Evolutionary conservation across 2,888 invertebrate genomes (phyloP).

Genomic region (Spialia ferax): DNA sequence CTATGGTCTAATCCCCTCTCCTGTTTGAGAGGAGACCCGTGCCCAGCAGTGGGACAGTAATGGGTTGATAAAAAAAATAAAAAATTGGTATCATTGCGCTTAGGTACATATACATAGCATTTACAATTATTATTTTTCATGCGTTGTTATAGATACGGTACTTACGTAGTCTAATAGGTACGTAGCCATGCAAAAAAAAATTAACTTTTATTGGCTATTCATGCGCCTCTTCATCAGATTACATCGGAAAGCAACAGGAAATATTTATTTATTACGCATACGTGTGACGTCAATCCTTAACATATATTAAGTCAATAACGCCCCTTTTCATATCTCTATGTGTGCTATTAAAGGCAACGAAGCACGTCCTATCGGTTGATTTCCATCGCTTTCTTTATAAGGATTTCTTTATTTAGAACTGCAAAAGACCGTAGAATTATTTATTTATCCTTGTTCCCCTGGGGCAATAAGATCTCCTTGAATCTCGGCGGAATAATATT

Average conservation of each 20-base stretch:
- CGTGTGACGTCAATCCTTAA: conserved; percentile 20
- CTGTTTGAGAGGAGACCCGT: too few species aligned
- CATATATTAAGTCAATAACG: conserved; percentile 7
- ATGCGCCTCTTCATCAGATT: too few species aligned
- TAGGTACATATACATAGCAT: too few species aligned
- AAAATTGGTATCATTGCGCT: too few species aligned
- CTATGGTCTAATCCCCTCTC: too few species aligned
- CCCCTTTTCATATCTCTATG: conserved; percentile 13
- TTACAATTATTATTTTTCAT: too few species aligned
- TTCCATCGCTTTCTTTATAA: conserved; percentile 44
- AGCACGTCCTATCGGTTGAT: conserved; percentile 64
- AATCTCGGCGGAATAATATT: conserved; percentile 4
- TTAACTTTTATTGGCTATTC: too few species aligned
- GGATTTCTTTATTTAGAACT: conserved; percentile 31
- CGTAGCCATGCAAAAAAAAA: too few species aligned
- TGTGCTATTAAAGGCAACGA: conserved; percentile 47
- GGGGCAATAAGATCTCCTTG: neutral
- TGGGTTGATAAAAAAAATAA: too few species aligned
- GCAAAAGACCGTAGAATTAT: conserved; percentile 15
- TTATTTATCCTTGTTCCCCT: neutral
- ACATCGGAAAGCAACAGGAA: neutral
- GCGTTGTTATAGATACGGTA: neutral
- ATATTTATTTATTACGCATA: conserved; percentile 16
- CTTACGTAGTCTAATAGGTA: too few species aligned
- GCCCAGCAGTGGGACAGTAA: too few species aligned